These are phyloP conservation scores for Ladona fulva DNA, from an alignment of 1,140 invertebrate genomes.

Conservation along the genomic window DNA sequence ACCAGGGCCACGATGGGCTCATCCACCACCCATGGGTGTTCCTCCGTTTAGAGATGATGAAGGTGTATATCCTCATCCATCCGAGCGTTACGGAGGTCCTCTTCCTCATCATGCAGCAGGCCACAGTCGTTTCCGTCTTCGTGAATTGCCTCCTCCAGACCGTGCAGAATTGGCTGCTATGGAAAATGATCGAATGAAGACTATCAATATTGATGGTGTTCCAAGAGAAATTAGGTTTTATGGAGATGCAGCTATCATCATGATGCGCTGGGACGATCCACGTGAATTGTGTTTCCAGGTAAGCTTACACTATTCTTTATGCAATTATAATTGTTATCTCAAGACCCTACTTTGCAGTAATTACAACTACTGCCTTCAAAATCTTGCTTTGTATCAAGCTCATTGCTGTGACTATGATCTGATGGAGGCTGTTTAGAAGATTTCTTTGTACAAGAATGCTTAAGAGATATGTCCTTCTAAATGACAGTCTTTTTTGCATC, in stretches of 20 bases:
- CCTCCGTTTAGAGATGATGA: slow-evolving; percentile 1
- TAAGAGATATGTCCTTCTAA: too few species aligned
- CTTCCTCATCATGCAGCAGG: not conserved
- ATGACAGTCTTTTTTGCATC: too few species aligned
- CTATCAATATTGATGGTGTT: slow-evolving; percentile 76
- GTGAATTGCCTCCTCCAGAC: slow-evolving; percentile 47
- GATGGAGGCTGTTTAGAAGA: too few species aligned
- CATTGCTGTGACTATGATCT: too few species aligned
- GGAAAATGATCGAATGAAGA: slow-evolving; percentile 55
- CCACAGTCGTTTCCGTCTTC: slow-evolving; percentile 7
- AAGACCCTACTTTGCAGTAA: too few species aligned
- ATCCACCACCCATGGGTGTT: not conserved
- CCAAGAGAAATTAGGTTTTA: slow-evolving; percentile 79
- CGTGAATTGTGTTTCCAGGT: slow-evolving; percentile 73
- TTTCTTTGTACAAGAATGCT: too few species aligned
- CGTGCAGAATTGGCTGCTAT: slow-evolving; percentile 48
- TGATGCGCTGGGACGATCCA: slow-evolving; percentile 74
- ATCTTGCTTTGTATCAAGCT: too few species aligned
- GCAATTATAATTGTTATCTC: too few species aligned
- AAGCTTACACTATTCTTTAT: not conserved
- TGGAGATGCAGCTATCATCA: slow-evolving; percentile 70
- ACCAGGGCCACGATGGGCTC: not conserved
- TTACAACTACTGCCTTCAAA: too few species aligned
- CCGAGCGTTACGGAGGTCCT: not conserved
- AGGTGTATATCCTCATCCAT: not conserved